These are phyloP conservation scores for Megastigmus dorsalis DNA, from an alignment of 2,888 invertebrate genomes.

Conservation along the genomic window DNA sequence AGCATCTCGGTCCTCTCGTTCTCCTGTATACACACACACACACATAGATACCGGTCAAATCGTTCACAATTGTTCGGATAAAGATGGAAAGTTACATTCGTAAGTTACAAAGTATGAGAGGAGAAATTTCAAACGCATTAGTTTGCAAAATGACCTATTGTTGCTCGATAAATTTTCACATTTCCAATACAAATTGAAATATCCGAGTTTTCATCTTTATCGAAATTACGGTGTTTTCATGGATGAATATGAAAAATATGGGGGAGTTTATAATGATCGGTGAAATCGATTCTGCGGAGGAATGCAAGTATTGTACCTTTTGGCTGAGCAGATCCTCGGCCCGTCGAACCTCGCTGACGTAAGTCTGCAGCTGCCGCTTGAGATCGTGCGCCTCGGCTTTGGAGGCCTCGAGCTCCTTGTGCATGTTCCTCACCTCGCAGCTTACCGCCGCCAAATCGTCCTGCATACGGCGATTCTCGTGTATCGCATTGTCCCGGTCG, in stretches of 20 bases:
- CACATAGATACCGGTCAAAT: too few species aligned
- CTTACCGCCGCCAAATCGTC: slow-evolving; percentile 82
- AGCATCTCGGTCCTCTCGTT: slow-evolving; percentile 87
- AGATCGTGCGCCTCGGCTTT: slow-evolving; percentile 84
- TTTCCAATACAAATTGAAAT: too few species aligned
- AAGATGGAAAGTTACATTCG: too few species aligned
- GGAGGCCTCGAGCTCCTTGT: slow-evolving; percentile 82
- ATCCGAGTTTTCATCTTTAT: too few species aligned
- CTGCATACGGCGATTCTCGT: slow-evolving; percentile 84
- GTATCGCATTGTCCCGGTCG: slow-evolving; percentile 78
- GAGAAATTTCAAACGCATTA: too few species aligned
- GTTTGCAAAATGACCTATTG: too few species aligned
- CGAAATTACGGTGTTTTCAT: too few species aligned
- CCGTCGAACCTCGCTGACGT: slow-evolving; percentile 86
- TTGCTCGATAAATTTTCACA: too few species aligned
- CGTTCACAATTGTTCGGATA: too few species aligned
- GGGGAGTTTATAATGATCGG: too few species aligned
- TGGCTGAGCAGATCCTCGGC: slow-evolving; percentile 85
- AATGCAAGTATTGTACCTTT: slow-evolving; percentile 77
- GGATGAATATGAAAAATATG: too few species aligned
- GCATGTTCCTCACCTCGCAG: slow-evolving; percentile 78
- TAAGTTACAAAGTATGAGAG: too few species aligned
- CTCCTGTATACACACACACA: slow-evolving; percentile 77
- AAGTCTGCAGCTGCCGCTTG: slow-evolving; percentile 86
- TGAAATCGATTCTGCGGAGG: neutral